Base-by-base conservation (phyloP, 2,888 invertebrate species). In the Tanytarsus gracilentus region DNA sequence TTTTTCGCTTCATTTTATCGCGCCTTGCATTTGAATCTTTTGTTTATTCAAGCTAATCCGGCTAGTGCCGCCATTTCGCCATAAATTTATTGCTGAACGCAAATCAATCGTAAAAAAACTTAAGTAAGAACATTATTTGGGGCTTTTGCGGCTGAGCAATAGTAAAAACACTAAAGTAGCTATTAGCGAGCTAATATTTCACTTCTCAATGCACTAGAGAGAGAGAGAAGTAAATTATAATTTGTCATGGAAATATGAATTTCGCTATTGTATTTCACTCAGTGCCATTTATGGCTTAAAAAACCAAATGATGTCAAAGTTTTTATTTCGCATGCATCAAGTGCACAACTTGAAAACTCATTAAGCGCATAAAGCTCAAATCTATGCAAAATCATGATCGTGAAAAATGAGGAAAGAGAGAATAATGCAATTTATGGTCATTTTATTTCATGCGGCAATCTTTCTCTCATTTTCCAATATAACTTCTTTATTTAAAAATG, bases 191-290 rank as follows among this genome's bases (percentile, higher is more conserved):
- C n/a, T n/a, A n/a, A n/a, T n/a, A n/a, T 30, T 25, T 7, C 16
- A 25, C 14, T 16, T 25, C 27, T 36, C 26, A 40, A 49, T 59
- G 59, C 59, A 59, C 59, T 48, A 59, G n/a, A n/a, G n/a, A n/a
- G n/a, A n/a, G n/a, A n/a, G n/a, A n/a, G n/a, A n/a, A n/a, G 59
- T 59, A 59, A 59, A 59, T 49, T 59, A 33, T 59, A 59, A 59
- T 59, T 59, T 59, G 59, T 59, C 59, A 59, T 49, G 59, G 59
- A 49, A 53, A 40, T 39, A 58, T 29, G 44, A 40, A 50, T 14
- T 25, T 44, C 53, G 18, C 33, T 44, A 44, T 44, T 44, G 18
- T 44, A 44, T 44, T 44, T 25, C 36, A 18, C 18, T 11, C n/a
- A 44, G 21, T 18, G 44, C 56, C 27, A 27, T 44, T 58, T 44